Evolutionary conservation across 2,797 vertebrate genomes (phyloP), one percentile per base, ranked within the genome.

Genomic region (Sebastes jordani): DNA sequence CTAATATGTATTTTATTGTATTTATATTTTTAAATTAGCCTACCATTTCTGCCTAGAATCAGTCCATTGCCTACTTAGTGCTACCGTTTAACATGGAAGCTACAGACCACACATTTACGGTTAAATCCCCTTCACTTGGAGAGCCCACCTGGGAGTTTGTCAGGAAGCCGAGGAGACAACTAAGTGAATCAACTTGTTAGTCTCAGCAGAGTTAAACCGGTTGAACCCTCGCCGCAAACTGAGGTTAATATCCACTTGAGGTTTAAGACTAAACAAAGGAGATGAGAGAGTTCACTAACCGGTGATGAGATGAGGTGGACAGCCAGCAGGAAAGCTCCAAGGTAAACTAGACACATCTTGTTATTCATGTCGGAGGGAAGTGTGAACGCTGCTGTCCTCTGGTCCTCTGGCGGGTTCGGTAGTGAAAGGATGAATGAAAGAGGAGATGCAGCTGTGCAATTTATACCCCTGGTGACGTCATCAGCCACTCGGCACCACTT

Each of bases 391-490:
- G 13, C 9, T 60, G 2, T 1, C 4, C 0, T 30, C 7, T 0
- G 5, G 1, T 36, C 7, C 4, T 5, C 8, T 0, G n/a, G 18
- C 13, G 4, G 0, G 1, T 11, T 0, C 11, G 14, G 4, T 4
- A 0, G 1, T 7, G 6, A 38, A 14, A 0, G 7, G 22, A 4
- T 62, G 63, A 68, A 11, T 23, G 74, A 66, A n/a, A 9, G 0
- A 0, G 0, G 22, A 29, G 46, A 2, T 0, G 34, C 71, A 2
- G 23, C 74, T 1, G 20, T 1, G 56, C 1, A 0, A 36, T 87
- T 92, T 94, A 92, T 93, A 85, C 67, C 14, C n/a, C 13, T 1
- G 3, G 11, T 88, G 89, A 88, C 81, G 46, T 90, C 88, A 90
- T 55, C 83, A 23, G 16, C 9, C 23, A 61, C 38, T 73, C 68